Base-by-base conservation (phyloP, 2,113 vertebrate species). In the Nasalis larvatus region DNA sequence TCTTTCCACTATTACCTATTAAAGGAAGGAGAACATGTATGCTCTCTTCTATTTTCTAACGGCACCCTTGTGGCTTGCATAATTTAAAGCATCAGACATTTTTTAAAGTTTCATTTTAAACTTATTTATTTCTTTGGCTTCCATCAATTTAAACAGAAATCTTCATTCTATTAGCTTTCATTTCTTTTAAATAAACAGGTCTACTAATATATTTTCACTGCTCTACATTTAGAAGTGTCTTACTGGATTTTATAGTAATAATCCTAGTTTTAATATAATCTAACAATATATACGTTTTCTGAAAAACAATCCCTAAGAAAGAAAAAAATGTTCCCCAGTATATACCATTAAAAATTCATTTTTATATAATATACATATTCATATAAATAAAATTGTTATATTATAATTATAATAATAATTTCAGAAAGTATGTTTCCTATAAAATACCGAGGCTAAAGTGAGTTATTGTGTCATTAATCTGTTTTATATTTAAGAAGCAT, bases 401-500 rank as follows among this genome's bases (percentile, higher is more conserved):
- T 23, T 21, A 73, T 14, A 73, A 40, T 40, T 73, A 6, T 40
- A 40, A 52, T 52, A 8, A 71, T 71, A 40, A 23, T 76, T 88
- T 42, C 18, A 69, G 56, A 76, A 96, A 95, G 18, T 45, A 20
- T 1, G 89, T 60, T 56, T 14, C 13, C 95, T 81, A 71, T 78
- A 20, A 87, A 80, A 94, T 94, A 89, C 37, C 40, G 71, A 86
- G 73, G 27, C 13, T 96, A 92, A 96, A 82, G 12, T 89, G 93
- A 76, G 45, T 71, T 91, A 81, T 71, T 94, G 91, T 11, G 8
- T 86, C 10, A 25, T 86, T 69, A 40, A 40, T 92, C 8, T 47
- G 9, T 77, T 97, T 86, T 92, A 93, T 92, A 74, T 76, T 80
- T 81, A 32, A 89, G 97, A 92, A 10, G 9, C 37, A 35, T 78